Base-by-base conservation (phyloP, 2,888 invertebrate genomes). In the Chrysopilus asiliformis region DNA sequence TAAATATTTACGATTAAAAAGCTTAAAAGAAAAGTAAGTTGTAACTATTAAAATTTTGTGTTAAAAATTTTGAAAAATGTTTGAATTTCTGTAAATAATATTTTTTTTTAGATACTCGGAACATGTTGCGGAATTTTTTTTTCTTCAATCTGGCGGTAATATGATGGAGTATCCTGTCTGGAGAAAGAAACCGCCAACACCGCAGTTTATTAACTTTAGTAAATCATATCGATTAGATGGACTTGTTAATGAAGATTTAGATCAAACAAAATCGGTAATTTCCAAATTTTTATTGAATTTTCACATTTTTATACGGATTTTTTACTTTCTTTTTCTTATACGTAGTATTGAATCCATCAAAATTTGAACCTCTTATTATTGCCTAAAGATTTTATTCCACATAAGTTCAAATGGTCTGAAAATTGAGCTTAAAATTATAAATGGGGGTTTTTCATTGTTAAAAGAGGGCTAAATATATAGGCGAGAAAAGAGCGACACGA, bases 151-250 rank as follows among this genome's bases (percentile, higher is more conserved):
- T 51, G 82, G 82, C 49, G 85, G 86, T 44, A 85, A 86, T 65
- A 76, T 90, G 70, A 78, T 87, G 74, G 91, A 93, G 60, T 85
- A 80, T 64, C 74, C 75, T 49, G 68, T 73, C 48, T 91, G 87
- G 82, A 78, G 80, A 49, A 86, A 85, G 61, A 70, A 80, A 50
- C 79, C 85, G 45, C 75, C 82, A 39, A 73, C 76, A 46, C 74
- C 79, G 41, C 78, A 79, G 57, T 78, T 83, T 54, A 56, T 79
- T 42, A 72, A 77, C 36, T 86, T 83, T 60, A 66, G 84, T 49
- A 78, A 79, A 53, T 77, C 81, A 52, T 74, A 79, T 49, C 71
- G 72, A 42, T 70, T 81, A 50, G 75, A 76, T 49, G 68, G 71
- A 48, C 4, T 52, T 53, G 29, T 36, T 54, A 43, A 49, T 53